A percentile compares a stretch with the other conserved stretches of the same genome.
Evolutionary conservation across 1,140 invertebrate genomes (phyloP).

Genomic region (Drosophila virilis): DNA sequence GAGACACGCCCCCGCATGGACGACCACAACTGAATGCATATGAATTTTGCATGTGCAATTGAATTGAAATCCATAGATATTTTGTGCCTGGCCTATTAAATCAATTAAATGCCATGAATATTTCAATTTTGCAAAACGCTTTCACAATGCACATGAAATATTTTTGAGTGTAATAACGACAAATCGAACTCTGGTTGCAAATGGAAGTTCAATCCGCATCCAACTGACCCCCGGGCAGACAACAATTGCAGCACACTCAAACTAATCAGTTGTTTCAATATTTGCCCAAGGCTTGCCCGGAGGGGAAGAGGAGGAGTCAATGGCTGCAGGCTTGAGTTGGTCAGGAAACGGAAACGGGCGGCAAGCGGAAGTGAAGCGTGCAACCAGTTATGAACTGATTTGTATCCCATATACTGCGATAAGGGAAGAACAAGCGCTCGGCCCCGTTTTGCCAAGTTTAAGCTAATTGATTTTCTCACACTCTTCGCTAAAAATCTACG

Average conservation of each 20-base stretch:
- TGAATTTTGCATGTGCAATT: conserved; percentile 31
- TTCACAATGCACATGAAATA: neutral
- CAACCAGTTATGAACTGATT: conserved; percentile 43
- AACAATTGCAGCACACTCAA: conserved; percentile 67
- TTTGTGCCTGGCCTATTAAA: conserved; percentile 42
- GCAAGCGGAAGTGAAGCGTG: conserved; percentile 40
- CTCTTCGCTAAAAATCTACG: conserved; percentile 26
- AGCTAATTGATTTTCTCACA: conserved; percentile 75
- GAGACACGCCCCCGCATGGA: conserved; percentile 3
- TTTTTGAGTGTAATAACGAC: conserved; percentile 56
- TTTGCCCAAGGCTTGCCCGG: conserved; percentile 48
- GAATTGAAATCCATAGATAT: conserved; percentile 30
- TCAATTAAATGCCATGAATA: conserved; percentile 73
- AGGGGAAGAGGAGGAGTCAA: neutral
- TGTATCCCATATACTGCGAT: neutral
- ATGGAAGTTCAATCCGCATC: conserved; percentile 14
- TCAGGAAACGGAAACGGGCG: conserved; percentile 67
- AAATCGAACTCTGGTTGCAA: conserved; percentile 55
- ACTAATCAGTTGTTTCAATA: conserved; percentile 82
- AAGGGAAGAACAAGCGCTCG: neutral
- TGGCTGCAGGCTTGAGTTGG: conserved; percentile 1
- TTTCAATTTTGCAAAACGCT: conserved; percentile 50
- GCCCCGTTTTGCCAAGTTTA: conserved; percentile 16
- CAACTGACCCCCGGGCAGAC: conserved; percentile 1
- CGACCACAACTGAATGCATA: conserved; percentile 5